Evolutionary conservation across 2,113 vertebrate species (phyloP), one percentile per base, ranked within the genome.

Genomic region (Tichodroma muraria): DNA sequence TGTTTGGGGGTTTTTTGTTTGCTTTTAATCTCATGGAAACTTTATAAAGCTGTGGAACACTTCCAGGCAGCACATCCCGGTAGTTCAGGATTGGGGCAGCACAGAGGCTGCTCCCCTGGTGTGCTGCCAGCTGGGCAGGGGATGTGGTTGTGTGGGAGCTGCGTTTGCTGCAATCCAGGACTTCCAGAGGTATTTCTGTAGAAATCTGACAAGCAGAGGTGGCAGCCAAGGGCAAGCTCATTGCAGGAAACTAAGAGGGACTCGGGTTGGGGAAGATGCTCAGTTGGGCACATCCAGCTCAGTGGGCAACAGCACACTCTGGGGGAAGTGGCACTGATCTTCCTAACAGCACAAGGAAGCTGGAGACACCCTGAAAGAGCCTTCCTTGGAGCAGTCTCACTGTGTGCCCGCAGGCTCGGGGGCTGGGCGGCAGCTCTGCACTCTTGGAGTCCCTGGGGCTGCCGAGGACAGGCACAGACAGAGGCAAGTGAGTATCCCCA

Each of bases 351-450:
- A 57, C 33, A 18, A 7, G 38, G 61, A n/a, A 42, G 40, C 18
- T 31, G 38, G 40, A 40, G 27, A 21, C 17, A 5, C 17, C 37
- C 1, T 2, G 40, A 2, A 25, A 38, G 30, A 25, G 25, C 38
- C 53, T 23, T 38, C 44, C 60, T 31, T 4, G 13, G 50, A 33
- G 71, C 23, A 24, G 28, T 30, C 5, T 37, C 78, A 11, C 45
- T 4, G 30, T 18, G 2, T 30, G 52, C 13, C 12, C 0, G 0
- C 0, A 5, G 35, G 45, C 31, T 31, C 0, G 0, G 38, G 35
- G 27, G 10, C 50, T 21, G 9, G n/a, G 21, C 0, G 0, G 24
- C 40, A 60, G n/a, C n/a, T 69, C 30, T 30, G 15, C 4, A 4
- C 47, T n/a, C 2, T 5, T 1, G 0, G 2, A 13, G 47, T 37